Evolutionary conservation across 2,888 invertebrate species (phyloP).

Genomic region (Megalurothrips usitatus): DNA sequence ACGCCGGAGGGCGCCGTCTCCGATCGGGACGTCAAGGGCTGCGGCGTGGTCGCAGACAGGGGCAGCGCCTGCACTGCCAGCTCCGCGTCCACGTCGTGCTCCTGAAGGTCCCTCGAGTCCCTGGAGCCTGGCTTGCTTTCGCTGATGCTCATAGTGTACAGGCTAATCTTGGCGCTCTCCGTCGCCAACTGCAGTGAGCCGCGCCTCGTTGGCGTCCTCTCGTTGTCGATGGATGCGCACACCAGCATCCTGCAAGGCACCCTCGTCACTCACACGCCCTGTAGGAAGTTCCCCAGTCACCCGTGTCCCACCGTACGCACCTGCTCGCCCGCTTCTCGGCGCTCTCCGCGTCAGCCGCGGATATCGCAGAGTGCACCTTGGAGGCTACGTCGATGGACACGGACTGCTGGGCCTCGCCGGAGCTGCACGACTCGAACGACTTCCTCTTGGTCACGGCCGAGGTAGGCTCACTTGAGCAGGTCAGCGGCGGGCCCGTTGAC

Average conservation of each 20-base stretch:
- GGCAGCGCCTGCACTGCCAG: constrained; percentile 40
- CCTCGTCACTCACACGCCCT: constrained; percentile 35
- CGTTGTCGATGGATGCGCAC: constrained; percentile 39
- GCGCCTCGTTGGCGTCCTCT: constrained; percentile 50
- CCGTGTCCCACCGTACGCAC: constrained; percentile 27
- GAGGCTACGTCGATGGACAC: not conserved
- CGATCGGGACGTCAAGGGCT: not conserved
- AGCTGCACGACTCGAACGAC: constrained; percentile 3
- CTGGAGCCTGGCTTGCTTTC: not conserved
- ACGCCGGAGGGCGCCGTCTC: not conserved
- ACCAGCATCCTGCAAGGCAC: constrained; percentile 38
- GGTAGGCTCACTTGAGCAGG: not conserved
- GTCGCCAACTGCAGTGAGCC: constrained; percentile 40
- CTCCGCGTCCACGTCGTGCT: constrained; percentile 41
- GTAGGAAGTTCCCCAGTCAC: not conserved
- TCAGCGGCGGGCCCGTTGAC: not conserved
- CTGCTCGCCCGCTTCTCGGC: constrained; percentile 35
- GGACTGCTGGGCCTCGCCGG: not conserved
- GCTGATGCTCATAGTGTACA: constrained; percentile 34
- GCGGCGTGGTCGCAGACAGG: not conserved
- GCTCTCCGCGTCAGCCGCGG: constrained; percentile 35
- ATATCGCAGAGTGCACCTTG: constrained; percentile 42
- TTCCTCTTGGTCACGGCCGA: not conserved
- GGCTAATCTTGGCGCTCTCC: constrained; percentile 52
- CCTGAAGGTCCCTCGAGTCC: not conserved